phyloP scores from a whole-genome alignment of 1,140 invertebrate genomes.

The Aplysia californica region DNA sequence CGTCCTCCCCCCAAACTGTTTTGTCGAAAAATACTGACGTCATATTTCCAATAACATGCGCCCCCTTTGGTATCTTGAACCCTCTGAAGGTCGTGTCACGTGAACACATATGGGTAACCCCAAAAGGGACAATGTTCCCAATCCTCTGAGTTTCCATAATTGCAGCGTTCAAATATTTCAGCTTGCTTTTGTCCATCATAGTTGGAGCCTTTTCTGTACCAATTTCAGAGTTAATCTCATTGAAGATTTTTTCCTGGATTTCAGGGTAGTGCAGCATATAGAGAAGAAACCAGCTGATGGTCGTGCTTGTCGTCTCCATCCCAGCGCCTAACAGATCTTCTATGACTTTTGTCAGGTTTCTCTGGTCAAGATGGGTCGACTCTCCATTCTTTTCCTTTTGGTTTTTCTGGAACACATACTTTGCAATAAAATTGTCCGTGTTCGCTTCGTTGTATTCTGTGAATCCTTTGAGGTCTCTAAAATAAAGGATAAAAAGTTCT shows the following conservation, averaged over 20 bases:
- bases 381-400: not conserved
- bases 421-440: not conserved
- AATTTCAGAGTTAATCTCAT: constrained; percentile 86
- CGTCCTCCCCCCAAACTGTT: not conserved
- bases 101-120: not conserved
- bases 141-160: not conserved
- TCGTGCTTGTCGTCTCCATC: constrained; percentile 36
- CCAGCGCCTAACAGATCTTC: constrained; percentile 77
- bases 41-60: not conserved
- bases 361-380: not conserved
- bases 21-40: not conserved
- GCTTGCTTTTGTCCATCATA: not conserved
- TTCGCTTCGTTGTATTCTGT: not conserved
- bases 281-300: constrained; percentile 78
- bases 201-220: constrained; percentile 79
- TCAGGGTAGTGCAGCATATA: constrained; percentile 82
- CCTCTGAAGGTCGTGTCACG: not conserved
- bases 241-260: constrained; percentile 82
- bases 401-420: not conserved
- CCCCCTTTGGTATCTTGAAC: not conserved
- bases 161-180: not conserved
- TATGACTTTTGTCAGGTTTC: constrained; percentile 34
- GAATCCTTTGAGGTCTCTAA: not conserved
- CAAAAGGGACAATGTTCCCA: not conserved
- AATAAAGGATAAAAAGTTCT: not conserved